Evolutionary conservation across 2,797 vertebrate genomes (phyloP), one percentile per base, ranked within the genome.

Genomic region (Fundulus diaphanus): DNA sequence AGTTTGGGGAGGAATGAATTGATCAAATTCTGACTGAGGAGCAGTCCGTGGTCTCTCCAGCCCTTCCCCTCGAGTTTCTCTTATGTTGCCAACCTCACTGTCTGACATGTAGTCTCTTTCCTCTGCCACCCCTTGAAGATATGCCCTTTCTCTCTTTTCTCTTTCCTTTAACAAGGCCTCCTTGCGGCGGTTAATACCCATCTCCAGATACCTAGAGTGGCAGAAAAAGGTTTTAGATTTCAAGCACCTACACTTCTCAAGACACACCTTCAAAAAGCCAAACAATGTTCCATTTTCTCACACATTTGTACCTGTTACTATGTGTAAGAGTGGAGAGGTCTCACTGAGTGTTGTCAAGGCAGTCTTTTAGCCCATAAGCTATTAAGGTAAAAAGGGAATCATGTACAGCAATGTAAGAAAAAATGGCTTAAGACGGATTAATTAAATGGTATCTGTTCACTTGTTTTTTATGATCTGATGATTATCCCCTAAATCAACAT

Each of bases 101-200:
- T 99, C 99, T 76, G 98, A 99, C 98, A 99, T 99, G 84, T 99
- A 99, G 92, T 99, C 98, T 40, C 98, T 96, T 85, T 99, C 99
- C 87, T 99, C 99, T 7, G 99, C 99, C 85, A 99, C 99, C 46
- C 99, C 98, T 88, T 99, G 99, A 61, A 99, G 96, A 92, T 99
- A 99, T 37, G 98, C 99, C 77, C 99, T 93, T 80, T 99, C 99
- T 85, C 98, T 94, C 87, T 99, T 99, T 91, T 99, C 99, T 86
- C 99, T 96, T 88, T 99, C 99, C 88, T 99, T 98, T 65, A 99
- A 92, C 63, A 99, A 92, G 35, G 95, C 99, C 83, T 99, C 99
- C 91, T 99, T 99, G 77, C 99, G 96, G 56, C 99, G 94, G 87
- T 99, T 99, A 90, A 99, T 99, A 86, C 99, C 99, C 99, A 99